Evolutionary conservation across 2,113 vertebrate species (phyloP).

Genomic region (Chloropsis hardwickii): DNA sequence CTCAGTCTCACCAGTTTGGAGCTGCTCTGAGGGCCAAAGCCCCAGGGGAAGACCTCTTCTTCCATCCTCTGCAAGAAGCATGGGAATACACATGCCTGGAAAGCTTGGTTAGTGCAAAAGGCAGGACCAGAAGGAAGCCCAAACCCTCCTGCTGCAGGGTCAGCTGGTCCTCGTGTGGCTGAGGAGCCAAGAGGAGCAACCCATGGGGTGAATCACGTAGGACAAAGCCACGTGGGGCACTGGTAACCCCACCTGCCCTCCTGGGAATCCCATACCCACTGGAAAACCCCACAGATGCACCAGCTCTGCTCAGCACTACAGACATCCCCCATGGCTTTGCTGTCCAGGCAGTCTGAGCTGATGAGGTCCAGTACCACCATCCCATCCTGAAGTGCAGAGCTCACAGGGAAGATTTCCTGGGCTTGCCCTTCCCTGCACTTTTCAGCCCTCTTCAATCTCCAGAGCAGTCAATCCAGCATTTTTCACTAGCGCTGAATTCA

Average conservation of each 20-base stretch:
- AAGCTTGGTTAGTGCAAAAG: not conserved
- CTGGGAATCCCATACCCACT: not conserved
- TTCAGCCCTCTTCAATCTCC: not conserved
- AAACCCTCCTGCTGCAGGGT: not conserved
- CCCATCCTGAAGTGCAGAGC: not conserved
- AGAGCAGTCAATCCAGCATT: constrained; percentile 46
- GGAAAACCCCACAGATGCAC: not conserved
- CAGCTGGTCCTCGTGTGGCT: not conserved
- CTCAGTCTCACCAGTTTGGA: not conserved
- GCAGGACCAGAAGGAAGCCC: not conserved
- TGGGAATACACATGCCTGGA: not conserved
- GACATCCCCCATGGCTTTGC: rapidly evolving
- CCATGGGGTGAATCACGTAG: rapidly evolving
- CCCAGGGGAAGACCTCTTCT: not conserved
- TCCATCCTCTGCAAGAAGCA: not conserved
- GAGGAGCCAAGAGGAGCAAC: not conserved
- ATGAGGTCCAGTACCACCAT: not conserved
- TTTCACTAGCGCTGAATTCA: constrained; percentile 32
- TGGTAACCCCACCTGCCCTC: not conserved
- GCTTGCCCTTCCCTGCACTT: not conserved
- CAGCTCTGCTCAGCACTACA: not conserved
- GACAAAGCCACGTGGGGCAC: not conserved
- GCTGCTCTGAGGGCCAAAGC: not conserved
- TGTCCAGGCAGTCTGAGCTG: not conserved
- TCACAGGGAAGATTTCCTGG: not conserved